Base-by-base conservation (phyloP, 2,113 vertebrate species). In the Oncorhynchus clarkii region DNA sequence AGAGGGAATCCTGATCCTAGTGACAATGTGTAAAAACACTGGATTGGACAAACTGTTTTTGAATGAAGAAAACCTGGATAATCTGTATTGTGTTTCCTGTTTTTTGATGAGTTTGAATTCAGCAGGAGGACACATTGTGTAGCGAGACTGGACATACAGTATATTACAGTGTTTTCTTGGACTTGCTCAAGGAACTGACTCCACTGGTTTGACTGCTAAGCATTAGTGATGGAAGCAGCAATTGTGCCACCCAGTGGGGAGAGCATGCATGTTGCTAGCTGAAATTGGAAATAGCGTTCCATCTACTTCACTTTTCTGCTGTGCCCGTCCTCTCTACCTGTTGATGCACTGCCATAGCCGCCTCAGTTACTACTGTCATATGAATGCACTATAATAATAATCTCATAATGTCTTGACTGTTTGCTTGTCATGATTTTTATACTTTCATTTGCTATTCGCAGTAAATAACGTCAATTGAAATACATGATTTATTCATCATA, bases 231-330 rank as follows among this genome's bases (percentile, higher is more conserved):
- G 64, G n/a, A 72, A 24, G 69, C 51, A 67, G 26, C 75, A 82
- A 70, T 57, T 72, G 71, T 72, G 74, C 80, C 85, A 79, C 78
- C 81, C 51, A 75, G 78, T 88, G 85, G 83, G 5, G 5, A 64
- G 67, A n/a, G 79, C 48, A 9, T 16, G 3, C 27, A 27, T 71
- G 45, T n/a, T 45, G 48, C 69, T 26, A 12, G n/a, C 69, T 51
- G 29, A n/a, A 12, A 72, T 57, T 57, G 13, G 51, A 57, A 57
- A 20, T 57, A 45, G 39, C 9, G 54, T 5, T 57, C 54, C 54
- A 57, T 16, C 5, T 20, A 20, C 54, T 57, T 57, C 20, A 6
- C 54, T 5, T 57, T 57, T 20, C 16, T 57, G 54, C 13, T 20
- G 59, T 62, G 18, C 6, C 59, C 16, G n/a, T 22, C n/a, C 59